phyloP scores from a whole-genome alignment of 35 echinoderm and acorn worm genomes.

The Ophioderma brevispina region DNA sequence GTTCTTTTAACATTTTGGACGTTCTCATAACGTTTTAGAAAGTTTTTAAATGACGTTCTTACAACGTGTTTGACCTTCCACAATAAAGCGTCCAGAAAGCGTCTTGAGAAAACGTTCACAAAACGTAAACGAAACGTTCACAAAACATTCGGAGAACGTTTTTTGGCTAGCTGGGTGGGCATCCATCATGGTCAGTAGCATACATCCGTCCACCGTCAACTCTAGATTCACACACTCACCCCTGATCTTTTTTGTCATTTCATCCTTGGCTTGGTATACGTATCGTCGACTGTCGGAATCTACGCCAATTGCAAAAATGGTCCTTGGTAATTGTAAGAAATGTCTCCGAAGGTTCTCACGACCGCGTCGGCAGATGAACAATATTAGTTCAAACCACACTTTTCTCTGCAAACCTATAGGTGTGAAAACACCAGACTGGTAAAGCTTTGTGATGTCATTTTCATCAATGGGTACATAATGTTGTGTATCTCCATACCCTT shows the following conservation, averaged over 20 bases:
- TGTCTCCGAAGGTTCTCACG: conserved; percentile 44
- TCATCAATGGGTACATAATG: conserved; percentile 31
- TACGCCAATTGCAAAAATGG: conserved; percentile 12
- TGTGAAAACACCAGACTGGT: conserved; percentile 11
- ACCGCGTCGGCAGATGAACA: conserved; percentile 39
- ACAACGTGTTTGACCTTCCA: no score
- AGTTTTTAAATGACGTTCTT: no score
- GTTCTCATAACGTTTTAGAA: no score
- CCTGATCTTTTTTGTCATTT: background rate
- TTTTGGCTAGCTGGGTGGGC: no score
- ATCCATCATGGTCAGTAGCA: background rate
- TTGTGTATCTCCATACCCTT: conserved; percentile 13
- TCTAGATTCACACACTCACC: background rate
- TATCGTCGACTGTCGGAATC: conserved; percentile 2
- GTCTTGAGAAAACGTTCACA: no score
- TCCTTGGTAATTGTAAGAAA: conserved; percentile 13
- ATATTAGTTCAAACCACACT: conserved; percentile 46
- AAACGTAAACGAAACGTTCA: no score
- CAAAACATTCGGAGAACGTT: no score
- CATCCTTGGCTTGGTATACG: conserved; percentile 34
- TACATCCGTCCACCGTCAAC: background rate
- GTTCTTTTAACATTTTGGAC: no score
- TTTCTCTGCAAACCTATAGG: conserved; percentile 27
- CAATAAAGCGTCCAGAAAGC: no score
- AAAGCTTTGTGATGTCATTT: conserved; percentile 43